Base-by-base conservation (phyloP, 2,113 vertebrate genomes). In the Brienomyrus brachyistius region DNA sequence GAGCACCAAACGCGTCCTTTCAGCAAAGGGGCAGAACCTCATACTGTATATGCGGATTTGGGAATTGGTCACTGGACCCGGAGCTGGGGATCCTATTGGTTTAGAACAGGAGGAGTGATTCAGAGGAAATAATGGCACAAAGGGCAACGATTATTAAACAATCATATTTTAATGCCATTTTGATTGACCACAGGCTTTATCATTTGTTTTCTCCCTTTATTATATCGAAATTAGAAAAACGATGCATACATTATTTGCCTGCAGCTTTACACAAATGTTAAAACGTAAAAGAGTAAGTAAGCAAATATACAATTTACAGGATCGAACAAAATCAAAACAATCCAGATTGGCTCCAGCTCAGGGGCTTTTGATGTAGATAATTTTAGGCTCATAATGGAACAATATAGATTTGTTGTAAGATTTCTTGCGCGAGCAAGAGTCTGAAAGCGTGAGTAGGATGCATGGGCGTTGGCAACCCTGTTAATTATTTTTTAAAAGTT, bases 11-110 rank as follows among this genome's bases (percentile, higher is more conserved):
- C 91, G 96, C 2, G 97, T 19, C 90, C 98, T 95, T 85, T 98
- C 92, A 2, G 97, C 97, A 89, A 91, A 99, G 1, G 98, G 98
- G 92, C 98, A 99, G 94, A 98, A 99, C 87, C 96, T 96, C 98
- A 99, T 98, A 93, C 97, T 98, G 95, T 98, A 99, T 0, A 99
- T 84, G 15, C 97, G 95, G 85, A 99, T 91, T 11, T 62, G 0
- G 17, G 93, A 97, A 6, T 95, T 90, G 0, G 97, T 93, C 48
- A 99, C 97, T 0, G 96, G 95, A 13, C 96, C 97, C 0, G 98
- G 98, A 21, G 94, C 94, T 45, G 94, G 2, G 90, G 96, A 97
- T 2, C 97, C 98, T 99, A 91, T 21, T 90, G 66, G 23, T 51
- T 21, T 86, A n/a, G n/a, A 88, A 5, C 7, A 62, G 23, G 13